phyloP scores from a whole-genome alignment of 2,797 vertebrate species.

The Sebastiscus albofasciatus region DNA sequence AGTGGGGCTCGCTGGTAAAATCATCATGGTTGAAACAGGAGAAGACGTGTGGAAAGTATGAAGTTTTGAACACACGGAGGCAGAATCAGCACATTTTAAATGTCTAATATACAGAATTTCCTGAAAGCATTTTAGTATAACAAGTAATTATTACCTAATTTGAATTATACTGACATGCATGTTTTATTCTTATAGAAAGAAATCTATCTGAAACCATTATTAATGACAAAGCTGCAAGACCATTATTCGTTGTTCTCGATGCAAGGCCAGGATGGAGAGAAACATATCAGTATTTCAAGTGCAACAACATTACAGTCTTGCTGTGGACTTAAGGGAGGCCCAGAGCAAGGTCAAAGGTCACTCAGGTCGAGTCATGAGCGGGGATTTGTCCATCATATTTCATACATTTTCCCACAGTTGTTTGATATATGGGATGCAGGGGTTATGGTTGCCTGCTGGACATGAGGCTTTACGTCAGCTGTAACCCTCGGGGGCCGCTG shows the following conservation, averaged over 20 bases:
- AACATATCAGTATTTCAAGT: neutral
- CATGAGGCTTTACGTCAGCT: slow-evolving; percentile 53
- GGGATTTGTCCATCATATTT: slow-evolving; percentile 1
- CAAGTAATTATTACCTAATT: neutral
- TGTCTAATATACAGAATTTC: neutral
- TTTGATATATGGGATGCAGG: slow-evolving; percentile 8
- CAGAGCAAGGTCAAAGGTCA: slow-evolving; percentile 16
- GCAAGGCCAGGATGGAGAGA: neutral
- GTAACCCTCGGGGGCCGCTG: slow-evolving; percentile 26
- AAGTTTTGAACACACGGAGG: slow-evolving; percentile 26
- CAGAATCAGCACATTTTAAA: slow-evolving; percentile 55
- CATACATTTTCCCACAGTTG: slow-evolving; percentile 34
- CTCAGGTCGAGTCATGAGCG: neutral
- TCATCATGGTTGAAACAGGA: slow-evolving; percentile 73
- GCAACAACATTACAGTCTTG: neutral
- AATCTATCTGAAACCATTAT: neutral
- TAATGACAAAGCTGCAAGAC: neutral
- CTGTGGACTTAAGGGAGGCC: neutral
- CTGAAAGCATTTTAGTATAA: neutral
- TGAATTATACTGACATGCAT: neutral
- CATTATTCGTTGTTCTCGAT: neutral
- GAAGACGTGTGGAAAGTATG: slow-evolving; percentile 68
- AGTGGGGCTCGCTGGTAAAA: slow-evolving; percentile 72
- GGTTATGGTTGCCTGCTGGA: slow-evolving; percentile 7
- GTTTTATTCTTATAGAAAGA: neutral